Conservation (phyloP, 2,797 vertebrate genomes). For the Odontamblyopus rebecca region DNA sequence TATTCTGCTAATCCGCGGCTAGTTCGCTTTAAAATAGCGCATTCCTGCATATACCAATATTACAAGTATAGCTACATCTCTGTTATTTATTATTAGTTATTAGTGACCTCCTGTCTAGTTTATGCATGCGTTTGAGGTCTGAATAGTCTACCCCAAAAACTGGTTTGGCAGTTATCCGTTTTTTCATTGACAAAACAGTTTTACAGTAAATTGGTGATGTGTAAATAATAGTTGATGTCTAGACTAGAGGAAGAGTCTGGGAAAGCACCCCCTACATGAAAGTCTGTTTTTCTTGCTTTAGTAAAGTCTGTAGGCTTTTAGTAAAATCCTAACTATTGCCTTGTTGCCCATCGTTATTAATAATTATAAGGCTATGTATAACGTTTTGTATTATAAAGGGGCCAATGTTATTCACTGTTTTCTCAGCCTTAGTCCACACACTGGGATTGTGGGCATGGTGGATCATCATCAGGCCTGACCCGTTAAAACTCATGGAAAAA, state of each 20-base stretch:
- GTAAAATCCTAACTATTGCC: neutral
- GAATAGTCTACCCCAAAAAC: neutral
- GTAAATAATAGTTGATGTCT: neutral
- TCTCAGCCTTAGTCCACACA: constrained; percentile 30
- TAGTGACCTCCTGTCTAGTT: neutral
- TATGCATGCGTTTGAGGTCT: neutral
- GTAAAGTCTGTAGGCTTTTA: neutral
- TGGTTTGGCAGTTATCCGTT: neutral
- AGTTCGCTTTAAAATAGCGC: constrained; percentile 43
- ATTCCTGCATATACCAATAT: constrained; percentile 36
- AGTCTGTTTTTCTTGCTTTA: neutral
- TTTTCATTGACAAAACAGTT: neutral
- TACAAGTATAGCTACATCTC: neutral
- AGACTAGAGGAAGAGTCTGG: neutral
- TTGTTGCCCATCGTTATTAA: neutral
- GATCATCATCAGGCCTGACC: constrained; percentile 32
- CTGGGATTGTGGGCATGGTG: constrained; percentile 40
- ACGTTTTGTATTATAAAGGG: neutral
- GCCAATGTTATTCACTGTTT: constrained; percentile 8
- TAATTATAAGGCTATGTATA: neutral
- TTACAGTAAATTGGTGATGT: neutral
- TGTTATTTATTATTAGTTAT: neutral
- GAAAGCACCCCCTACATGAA: neutral
- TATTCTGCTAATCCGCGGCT: constrained; percentile 46
- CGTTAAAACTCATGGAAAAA: constrained; percentile 35